Conservation (phyloP, 2,888 invertebrate genomes). For the Lutraria lutraria region DNA sequence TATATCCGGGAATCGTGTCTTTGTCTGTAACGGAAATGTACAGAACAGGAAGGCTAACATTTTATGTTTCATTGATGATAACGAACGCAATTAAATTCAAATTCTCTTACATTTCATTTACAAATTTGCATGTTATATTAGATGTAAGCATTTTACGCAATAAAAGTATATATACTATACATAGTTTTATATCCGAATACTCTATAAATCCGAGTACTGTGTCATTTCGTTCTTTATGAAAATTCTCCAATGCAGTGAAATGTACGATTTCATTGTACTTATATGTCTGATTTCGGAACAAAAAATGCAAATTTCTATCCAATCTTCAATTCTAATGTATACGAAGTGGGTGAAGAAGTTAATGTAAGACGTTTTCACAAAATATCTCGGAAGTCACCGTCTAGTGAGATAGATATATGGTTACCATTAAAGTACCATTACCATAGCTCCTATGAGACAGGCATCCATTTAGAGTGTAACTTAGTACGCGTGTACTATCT, state of each 20-base stretch:
- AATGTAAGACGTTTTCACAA: not conserved
- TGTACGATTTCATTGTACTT: not conserved
- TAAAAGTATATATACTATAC: not conserved
- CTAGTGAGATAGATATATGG: conserved; percentile 7
- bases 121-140: conserved; percentile 8
- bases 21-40: not conserved
- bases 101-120: not conserved
- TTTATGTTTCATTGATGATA: not conserved
- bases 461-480: conserved; percentile 12
- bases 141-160: not conserved
- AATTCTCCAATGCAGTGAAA: not conserved
- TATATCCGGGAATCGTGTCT: not conserved
- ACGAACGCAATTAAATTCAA: conserved; percentile 12
- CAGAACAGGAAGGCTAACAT: not conserved
- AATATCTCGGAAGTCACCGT: not conserved
- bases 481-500: not conserved
- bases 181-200: not conserved
- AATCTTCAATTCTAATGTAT: conserved; percentile 19
- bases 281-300: not conserved
- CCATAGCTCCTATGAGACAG: not conserved
- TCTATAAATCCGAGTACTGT: not conserved
- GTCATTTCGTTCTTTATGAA: not conserved
- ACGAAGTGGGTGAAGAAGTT: not conserved
- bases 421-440: conserved; percentile 15
- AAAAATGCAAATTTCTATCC: not conserved